phyloP scores from a whole-genome alignment of 2,888 invertebrate genomes.

The Tigriopus californicus region DNA sequence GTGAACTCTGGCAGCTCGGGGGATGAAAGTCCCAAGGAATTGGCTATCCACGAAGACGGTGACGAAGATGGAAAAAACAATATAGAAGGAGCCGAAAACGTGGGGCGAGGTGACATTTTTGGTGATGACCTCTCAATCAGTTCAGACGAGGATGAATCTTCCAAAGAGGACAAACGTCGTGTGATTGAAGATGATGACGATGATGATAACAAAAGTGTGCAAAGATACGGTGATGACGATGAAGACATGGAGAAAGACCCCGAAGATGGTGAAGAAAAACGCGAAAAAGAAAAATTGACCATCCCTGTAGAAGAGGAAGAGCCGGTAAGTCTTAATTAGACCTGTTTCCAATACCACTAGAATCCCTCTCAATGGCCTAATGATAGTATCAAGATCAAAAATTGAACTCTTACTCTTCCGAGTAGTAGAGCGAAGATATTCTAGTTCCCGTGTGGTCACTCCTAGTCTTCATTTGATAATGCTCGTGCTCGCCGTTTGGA shows the following conservation, averaged over 20 bases:
- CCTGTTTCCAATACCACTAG: no score
- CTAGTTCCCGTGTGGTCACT: no score
- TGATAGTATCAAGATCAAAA: no score
- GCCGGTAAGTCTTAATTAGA: slow-evolving; percentile 39
- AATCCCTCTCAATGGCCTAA: no score
- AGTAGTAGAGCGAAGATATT: no score
- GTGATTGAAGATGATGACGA: slow-evolving; percentile 32
- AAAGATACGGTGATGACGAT: slow-evolving; percentile 22
- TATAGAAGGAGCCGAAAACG: slow-evolving; percentile 24
- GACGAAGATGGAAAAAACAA: neutral
- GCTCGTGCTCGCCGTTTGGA: no score
- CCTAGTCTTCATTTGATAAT: no score
- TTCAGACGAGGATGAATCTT: slow-evolving; percentile 50
- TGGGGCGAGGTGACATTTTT: slow-evolving; percentile 64
- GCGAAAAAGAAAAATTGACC: slow-evolving; percentile 8
- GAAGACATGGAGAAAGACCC: slow-evolving; percentile 37
- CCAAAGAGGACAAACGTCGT: slow-evolving; percentile 17
- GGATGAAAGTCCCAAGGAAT: neutral
- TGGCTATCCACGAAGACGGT: slow-evolving; percentile 6
- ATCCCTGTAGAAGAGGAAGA: slow-evolving; percentile 42
- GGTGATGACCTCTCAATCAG: slow-evolving; percentile 87
- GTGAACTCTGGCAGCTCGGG: neutral
- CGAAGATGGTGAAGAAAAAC: slow-evolving; percentile 33
- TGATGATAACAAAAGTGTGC: slow-evolving; percentile 26
- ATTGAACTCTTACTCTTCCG: no score